These are phyloP conservation scores for Tapirus terrestris DNA, from an alignment of 2,113 vertebrate species.

Conservation along the genomic window DNA sequence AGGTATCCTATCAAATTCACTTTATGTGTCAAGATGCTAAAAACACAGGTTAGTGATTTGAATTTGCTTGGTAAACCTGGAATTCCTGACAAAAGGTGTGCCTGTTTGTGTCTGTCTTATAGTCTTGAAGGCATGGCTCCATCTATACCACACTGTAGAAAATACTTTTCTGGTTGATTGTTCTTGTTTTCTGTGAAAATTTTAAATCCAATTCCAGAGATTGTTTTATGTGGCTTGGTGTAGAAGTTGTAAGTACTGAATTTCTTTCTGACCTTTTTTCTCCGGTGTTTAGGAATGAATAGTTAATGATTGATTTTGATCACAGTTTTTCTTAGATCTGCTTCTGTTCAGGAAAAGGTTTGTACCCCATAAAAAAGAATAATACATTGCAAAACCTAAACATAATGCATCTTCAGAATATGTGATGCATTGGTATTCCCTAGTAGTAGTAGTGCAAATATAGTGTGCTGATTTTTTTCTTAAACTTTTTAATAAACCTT, in stretches of 20 bases:
- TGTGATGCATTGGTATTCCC: neutral
- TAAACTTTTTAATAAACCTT: neutral
- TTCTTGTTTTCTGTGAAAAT: neutral
- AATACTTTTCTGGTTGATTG: neutral
- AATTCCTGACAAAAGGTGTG: neutral
- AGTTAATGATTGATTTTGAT: constrained; percentile 2
- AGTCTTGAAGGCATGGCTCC: neutral
- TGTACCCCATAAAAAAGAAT: neutral
- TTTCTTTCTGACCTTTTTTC: neutral
- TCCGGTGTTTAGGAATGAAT: neutral
- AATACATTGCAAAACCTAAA: neutral
- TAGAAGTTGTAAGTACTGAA: constrained; percentile 29
- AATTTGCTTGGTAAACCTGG: neutral
- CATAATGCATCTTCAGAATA: neutral
- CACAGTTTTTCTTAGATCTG: neutral
- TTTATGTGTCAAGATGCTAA: neutral
- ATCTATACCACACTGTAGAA: neutral
- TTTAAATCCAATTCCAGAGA: neutral
- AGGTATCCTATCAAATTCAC: neutral
- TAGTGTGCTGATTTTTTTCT: neutral
- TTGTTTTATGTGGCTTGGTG: neutral
- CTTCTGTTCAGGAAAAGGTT: neutral
- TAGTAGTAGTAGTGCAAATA: neutral
- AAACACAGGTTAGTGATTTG: neutral
- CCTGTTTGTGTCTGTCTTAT: neutral